Base-by-base conservation (phyloP, 1,140 invertebrate genomes). In the Caenorhabditis remanei region DNA sequence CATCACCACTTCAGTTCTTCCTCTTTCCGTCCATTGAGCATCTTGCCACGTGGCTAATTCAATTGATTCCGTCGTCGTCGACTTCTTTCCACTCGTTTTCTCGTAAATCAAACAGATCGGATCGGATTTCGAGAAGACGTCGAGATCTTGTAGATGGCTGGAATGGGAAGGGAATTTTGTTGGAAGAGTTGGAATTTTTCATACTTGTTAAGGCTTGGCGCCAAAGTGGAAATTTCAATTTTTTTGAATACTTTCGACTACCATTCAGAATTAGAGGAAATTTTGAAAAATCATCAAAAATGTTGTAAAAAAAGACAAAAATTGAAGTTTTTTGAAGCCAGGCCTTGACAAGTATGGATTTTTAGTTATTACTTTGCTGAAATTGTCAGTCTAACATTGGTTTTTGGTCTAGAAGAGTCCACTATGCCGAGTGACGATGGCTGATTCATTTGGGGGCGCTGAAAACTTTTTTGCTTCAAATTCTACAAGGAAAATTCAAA, bases 1-100 rank as follows among this genome's bases (percentile, higher is more conserved):
- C 90, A 93, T 93, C 19, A 94, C 93, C 48, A 92, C 92, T 90
- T 94, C 94, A 24, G 94, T 94, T 63, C 94, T 89, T 32, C 94
- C 94, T 87, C 94, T 89, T 87, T 93, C 93, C 6, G 87, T 65
- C 86, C 86, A 89, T 79, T 91, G 21, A 3, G 8, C 84, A 16
- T 24, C 75, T 86, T 41, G 7, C 67, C 55, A 55, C 46, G 65
- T 63, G 21, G 63, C n/a, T 48, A 16, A 16, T 50, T 43, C 40
- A 40, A 75, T 58, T 7, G 16, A 32, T 79, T 71, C 48, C 19
- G 71, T 56, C 11, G 56, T 86, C 8, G 53, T 56, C 19, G 53
- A 21, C 43, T 58, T 63, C 16, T 50, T 53, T 63, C 75, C 50
- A 13, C 85, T 63, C 32, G 83, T 75, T n/a, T 86, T 55, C 46